Conservation (phyloP, 2,888 invertebrate species). For the Tyria jacobaeae region DNA sequence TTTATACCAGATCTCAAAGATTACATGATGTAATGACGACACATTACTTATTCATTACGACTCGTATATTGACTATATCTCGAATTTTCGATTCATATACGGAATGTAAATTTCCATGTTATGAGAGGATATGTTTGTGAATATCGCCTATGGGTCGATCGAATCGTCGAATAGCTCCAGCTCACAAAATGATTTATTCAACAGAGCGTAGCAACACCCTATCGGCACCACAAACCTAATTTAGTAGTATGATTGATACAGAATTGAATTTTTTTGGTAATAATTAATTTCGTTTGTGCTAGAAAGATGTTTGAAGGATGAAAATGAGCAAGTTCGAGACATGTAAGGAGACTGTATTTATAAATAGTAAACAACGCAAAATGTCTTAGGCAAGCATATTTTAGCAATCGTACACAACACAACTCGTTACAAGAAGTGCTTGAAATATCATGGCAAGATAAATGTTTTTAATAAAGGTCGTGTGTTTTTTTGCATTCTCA, state of each 20-base stretch:
- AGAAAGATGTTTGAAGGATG: slow-evolving; percentile 25
- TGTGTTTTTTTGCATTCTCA: neutral
- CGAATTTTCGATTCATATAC: slow-evolving; percentile 40
- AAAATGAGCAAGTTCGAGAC: slow-evolving; percentile 14
- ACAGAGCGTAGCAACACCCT: slow-evolving; percentile 46
- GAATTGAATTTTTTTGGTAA: slow-evolving; percentile 46
- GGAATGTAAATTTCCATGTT: slow-evolving; percentile 51
- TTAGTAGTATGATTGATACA: slow-evolving; percentile 49
- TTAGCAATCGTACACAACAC: neutral
- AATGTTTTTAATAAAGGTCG: neutral
- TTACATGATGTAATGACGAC: neutral
- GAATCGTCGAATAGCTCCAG: slow-evolving; percentile 47
- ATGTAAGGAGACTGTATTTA: neutral
- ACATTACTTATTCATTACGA: slow-evolving; percentile 16
- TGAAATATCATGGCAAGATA: neutral
- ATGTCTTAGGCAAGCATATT: neutral
- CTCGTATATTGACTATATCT: slow-evolving; percentile 18
- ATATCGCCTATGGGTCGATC: slow-evolving; percentile 40
- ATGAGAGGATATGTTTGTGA: slow-evolving; percentile 44
- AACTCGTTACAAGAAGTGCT: no score
- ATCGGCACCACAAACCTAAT: slow-evolving; percentile 50
- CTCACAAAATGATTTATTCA: slow-evolving; percentile 58
- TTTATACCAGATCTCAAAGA: neutral
- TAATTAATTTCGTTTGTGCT: slow-evolving; percentile 40
- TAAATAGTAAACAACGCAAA: neutral